Evolutionary conservation across 2,797 vertebrate genomes (phyloP).

Genomic region (Protonibea diacanthus): DNA sequence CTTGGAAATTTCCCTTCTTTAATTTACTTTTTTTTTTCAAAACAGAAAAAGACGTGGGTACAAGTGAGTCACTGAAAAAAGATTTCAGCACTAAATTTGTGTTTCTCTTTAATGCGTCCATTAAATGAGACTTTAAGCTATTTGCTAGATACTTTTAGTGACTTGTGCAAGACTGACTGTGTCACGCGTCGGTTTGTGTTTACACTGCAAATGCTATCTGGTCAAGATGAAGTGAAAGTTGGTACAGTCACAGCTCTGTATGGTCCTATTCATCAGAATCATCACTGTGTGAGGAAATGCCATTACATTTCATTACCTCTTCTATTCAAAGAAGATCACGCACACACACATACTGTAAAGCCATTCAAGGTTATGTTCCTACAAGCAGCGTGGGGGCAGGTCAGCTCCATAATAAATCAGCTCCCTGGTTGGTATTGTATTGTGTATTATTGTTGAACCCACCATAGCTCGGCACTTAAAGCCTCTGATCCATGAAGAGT

Average conservation of each 20-base stretch:
- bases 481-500: conserved; percentile 79
- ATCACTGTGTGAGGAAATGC: conserved; percentile 48
- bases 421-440: conserved; percentile 59
- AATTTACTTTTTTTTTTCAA: background rate
- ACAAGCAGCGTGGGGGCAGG: conserved; percentile 45
- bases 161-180: background rate
- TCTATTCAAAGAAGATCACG: conserved; percentile 44
- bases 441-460: conserved; percentile 76
- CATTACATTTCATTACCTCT: conserved; percentile 66
- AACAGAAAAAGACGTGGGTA: background rate
- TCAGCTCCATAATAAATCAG: conserved; percentile 74
- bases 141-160: conserved; percentile 8
- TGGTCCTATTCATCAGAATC: conserved; percentile 51
- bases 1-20: conserved; percentile 14
- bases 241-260: conserved; percentile 6
- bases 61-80: conserved; percentile 26
- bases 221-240: conserved; percentile 19
- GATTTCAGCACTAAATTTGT: background rate
- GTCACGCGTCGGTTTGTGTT: conserved; percentile 9
- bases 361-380: conserved; percentile 74
- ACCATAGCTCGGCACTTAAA: conserved; percentile 68
- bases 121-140: conserved; percentile 1
- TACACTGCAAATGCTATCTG: background rate
- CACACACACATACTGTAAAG: conserved; percentile 49
- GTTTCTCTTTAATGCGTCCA: background rate